Base-by-base conservation (phyloP, 2,113 vertebrate genomes). In the Microtus richardsoni region DNA sequence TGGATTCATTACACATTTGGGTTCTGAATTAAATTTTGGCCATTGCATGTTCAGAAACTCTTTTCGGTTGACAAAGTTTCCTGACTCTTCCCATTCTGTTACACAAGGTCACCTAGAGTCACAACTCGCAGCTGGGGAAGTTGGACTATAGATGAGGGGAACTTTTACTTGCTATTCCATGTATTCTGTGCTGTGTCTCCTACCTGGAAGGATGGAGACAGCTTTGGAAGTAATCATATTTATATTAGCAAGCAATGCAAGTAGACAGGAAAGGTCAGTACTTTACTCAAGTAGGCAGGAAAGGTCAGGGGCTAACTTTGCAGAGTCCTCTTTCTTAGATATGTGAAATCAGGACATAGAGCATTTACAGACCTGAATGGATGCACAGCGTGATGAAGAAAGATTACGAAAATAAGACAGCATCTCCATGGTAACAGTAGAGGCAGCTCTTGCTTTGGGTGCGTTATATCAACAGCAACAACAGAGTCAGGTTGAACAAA, bases 381-480 rank as follows among this genome's bases (percentile, higher is more conserved):
- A 79, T 54, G 24, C 4, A 66, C 52, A 89, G 47, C 39, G 9
- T 96, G 88, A 85, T 84, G 47, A 95, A 91, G 54, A 91, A 95
- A 68, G 64, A 87, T 49, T 52, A 58, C 33, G 73, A 52, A 33
- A 71, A 70, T 64, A 74, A 60, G 58, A 94, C 88, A 54, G 71
- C 5, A 8, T 98, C 79, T 95, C 97, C 97, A 97, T 97, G 95
- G 97, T 66, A 98, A 98, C 95, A 1, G 79, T 68, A 90, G 77
- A 97, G 94, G 68, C 91, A 92, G 96, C 70, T 84, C 49, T 93
- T 24, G 10, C 85, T 94, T 97, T 91, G 84, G 88, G 75, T 86
- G 58, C 90, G 39, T 95, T 93, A 62, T 66, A 88, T 88, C 90
- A 80, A 94, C 64, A 92, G 1, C 54, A 94, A 79, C 87, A 93